Base-by-base conservation (phyloP, 2,797 vertebrate genomes). In the Coccyzus lansbergi region DNA sequence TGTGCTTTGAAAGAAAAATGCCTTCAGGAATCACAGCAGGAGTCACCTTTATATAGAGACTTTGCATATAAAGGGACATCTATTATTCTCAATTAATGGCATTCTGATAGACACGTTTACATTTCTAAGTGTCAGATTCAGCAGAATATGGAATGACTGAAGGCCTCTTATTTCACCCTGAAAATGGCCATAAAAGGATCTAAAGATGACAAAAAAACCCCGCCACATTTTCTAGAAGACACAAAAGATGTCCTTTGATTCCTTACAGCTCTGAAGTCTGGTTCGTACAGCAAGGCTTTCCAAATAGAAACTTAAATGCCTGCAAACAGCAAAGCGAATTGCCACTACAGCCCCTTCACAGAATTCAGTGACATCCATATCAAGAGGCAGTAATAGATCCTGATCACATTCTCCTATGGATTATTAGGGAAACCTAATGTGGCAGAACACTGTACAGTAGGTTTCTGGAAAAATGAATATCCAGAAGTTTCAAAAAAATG, bases 391-490 rank as follows among this genome's bases (percentile, higher is more conserved):
- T 93, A 95, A 95, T 85, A 96, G 84, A 96, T 96, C 96, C 95
- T 96, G 86, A 96, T 97, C 94, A 92, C 70, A 86, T 68, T 84
- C 77, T 90, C 86, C 87, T 78, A 91, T 92, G 84, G 95, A 96
- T 95, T 97, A 93, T 96, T 96, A 97, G 77, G 91, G 89, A 97
- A 96, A 91, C 87, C 64, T 96, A 97, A 97, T 95, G 96, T 90
- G 77, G 91, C 87, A 95, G 92, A 97, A 97, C 92, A 88, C 49
- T 56, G 48, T 58, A 86, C 34, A 89, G 88, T 29, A 94, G 52
- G 52, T 68, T 88, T 81, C 67, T 80, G 55, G 80, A 78, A 88
- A 94, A 93, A 93, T 9, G 9, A 89, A 93, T 82, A 91, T 74
- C 72, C 82, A 51, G 40, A 59, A 95, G 34, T 74, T 56, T 69